Evolutionary conservation across 2,797 vertebrate species (phyloP).

Genomic region (Enteromius argenteus): DNA sequence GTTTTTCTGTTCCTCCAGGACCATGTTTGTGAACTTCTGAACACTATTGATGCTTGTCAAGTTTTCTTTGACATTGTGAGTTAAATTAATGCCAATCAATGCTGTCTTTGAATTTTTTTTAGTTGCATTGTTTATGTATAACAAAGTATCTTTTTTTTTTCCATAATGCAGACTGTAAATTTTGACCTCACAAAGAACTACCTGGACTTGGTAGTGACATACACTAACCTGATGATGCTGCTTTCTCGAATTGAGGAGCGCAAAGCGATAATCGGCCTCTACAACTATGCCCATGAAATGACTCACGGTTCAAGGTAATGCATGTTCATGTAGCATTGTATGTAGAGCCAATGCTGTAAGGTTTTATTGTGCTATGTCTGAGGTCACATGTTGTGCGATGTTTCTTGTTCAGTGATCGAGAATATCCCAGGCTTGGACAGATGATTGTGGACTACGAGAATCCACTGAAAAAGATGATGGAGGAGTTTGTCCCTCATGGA

Average conservation of each 20-base stretch:
- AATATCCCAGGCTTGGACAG: conserved; percentile 96
- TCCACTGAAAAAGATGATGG: conserved; percentile 99
- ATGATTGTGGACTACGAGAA: conserved; percentile 99
- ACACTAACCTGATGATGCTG: conserved; percentile 97
- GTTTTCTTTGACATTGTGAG: conserved; percentile 99
- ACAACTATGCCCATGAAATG: conserved; percentile 99
- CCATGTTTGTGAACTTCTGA: conserved; percentile 97
- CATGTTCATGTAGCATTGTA: not conserved
- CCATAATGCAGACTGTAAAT: conserved; percentile 89
- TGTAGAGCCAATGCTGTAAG: not conserved
- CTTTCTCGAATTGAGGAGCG: conserved; percentile 97
- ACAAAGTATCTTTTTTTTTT: conserved; percentile 4
- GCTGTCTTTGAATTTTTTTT: not conserved
- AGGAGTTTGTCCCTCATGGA: conserved; percentile 98
- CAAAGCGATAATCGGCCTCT: conserved; percentile 96
- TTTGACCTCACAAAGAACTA: conserved; percentile 99
- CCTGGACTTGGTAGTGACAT: conserved; percentile 96
- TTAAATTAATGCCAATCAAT: conserved; percentile 54
- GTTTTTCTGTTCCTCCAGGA: conserved; percentile 79
- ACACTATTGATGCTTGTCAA: conserved; percentile 97
- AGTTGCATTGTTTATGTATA: not conserved
- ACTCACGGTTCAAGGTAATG: conserved; percentile 94
- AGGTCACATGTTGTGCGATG: conserved; percentile 29
- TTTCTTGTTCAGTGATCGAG: conserved; percentile 84
- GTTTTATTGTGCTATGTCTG: not conserved